Conservation (phyloP, 2,113 vertebrate species). For the Barnardius zonarius region DNA sequence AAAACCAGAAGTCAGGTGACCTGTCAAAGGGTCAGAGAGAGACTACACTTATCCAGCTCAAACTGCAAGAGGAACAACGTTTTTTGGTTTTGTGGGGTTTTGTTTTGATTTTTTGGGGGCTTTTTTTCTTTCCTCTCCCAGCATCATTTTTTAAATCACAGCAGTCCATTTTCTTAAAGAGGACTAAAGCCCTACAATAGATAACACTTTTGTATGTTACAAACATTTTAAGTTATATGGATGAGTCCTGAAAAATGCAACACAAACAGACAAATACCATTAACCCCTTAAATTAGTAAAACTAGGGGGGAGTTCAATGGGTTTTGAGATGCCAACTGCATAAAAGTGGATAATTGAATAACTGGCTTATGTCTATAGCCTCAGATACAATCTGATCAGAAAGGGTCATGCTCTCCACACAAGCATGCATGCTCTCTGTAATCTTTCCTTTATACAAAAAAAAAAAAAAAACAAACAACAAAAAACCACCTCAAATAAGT, state of each 20-base stretch:
- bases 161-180: background rate
- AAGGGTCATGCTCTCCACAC: background rate
- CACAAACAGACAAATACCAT: background rate
- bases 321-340: background rate
- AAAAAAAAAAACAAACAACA: no score
- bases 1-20: background rate
- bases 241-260: background rate
- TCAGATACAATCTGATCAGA: background rate
- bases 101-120: background rate
- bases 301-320: background rate
- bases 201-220: background rate
- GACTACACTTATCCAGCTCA: background rate
- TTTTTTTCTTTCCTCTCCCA: background rate
- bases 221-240: background rate
- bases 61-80: background rate
- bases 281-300: background rate
- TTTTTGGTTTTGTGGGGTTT: background rate
- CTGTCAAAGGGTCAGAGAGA: background rate
- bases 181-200: background rate
- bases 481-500: background rate
- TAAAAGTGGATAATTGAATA: background rate
- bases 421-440: background rate
- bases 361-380: background rate
- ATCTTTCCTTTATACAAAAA: background rate
- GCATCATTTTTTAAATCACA: background rate